Conservation (phyloP, 2,113 vertebrate species). For the Leucosticte australis region DNA sequence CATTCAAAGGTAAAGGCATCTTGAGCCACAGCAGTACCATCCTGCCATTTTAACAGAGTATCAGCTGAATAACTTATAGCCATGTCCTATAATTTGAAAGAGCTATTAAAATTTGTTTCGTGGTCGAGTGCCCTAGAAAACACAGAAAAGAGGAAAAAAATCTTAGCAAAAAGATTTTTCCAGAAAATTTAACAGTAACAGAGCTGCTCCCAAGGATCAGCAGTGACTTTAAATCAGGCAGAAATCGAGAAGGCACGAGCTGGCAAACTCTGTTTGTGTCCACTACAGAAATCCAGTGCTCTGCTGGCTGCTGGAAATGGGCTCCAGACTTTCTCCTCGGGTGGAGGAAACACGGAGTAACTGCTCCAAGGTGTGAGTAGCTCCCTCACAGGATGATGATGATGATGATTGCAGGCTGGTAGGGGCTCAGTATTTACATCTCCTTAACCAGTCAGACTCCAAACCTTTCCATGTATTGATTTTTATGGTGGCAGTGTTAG, state of each 20-base stretch:
- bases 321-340: slow-evolving; percentile 68
- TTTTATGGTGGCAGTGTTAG: background rate
- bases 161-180: too few relatives aligned
- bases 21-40: background rate
- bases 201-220: background rate
- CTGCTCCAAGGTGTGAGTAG: slow-evolving; percentile 58
- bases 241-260: slow-evolving; percentile 60
- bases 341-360: slow-evolving; percentile 51
- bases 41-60: background rate
- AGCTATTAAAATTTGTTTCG: background rate
- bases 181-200: too few relatives aligned
- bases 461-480: background rate
- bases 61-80: background rate
- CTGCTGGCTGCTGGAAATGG: slow-evolving; percentile 64
- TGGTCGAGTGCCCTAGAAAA: background rate
- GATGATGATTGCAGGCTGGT: slow-evolving; percentile 58
- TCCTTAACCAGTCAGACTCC: background rate
- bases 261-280: slow-evolving; percentile 72
- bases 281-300: slow-evolving; percentile 39
- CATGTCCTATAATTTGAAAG: background rate
- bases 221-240: slow-evolving; percentile 6
- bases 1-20: background rate
- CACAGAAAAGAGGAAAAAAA: background rate
- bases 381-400: slow-evolving; percentile 29
- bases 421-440: slow-evolving; percentile 1